Conservation (phyloP, 2,113 vertebrate genomes). For the Dipodomys stephensi region DNA sequence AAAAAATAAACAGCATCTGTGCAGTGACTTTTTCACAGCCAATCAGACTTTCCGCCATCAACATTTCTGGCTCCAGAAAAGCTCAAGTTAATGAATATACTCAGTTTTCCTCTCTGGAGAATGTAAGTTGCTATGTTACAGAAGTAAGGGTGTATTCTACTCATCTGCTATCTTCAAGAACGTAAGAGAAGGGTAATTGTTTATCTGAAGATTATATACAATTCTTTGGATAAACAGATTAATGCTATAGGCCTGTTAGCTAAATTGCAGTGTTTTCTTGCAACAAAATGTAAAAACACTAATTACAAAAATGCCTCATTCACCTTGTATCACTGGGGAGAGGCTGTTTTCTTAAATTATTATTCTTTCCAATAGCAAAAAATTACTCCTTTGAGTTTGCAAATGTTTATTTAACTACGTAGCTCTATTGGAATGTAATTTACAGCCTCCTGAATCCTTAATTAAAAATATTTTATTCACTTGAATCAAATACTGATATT, state of each 20-base stretch:
- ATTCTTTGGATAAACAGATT: background rate
- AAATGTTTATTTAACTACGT: background rate
- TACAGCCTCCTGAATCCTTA: background rate
- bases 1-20: slow-evolving; percentile 48
- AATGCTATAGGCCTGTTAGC: background rate
- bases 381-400: background rate
- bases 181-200: slow-evolving; percentile 18
- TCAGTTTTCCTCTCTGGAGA: background rate
- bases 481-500: background rate
- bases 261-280: background rate
- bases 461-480: background rate
- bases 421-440: background rate
- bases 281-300: slow-evolving; percentile 20
- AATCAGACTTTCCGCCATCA: slow-evolving; percentile 6
- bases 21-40: slow-evolving; percentile 38
- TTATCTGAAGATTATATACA: slow-evolving; percentile 40
- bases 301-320: slow-evolving; percentile 26
- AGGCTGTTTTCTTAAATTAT: slow-evolving; percentile 1
- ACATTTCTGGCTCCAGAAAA: slow-evolving; percentile 36
- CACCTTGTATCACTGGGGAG: background rate
- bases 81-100: background rate
- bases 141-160: background rate
- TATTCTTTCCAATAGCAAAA: background rate
- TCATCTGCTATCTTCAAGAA: background rate
- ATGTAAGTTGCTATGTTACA: background rate